A percentile compares a stretch with the other conserved stretches of the same genome.
Conservation (phyloP, 2,888 invertebrate genomes). For the Tenodera sinensis region DNA sequence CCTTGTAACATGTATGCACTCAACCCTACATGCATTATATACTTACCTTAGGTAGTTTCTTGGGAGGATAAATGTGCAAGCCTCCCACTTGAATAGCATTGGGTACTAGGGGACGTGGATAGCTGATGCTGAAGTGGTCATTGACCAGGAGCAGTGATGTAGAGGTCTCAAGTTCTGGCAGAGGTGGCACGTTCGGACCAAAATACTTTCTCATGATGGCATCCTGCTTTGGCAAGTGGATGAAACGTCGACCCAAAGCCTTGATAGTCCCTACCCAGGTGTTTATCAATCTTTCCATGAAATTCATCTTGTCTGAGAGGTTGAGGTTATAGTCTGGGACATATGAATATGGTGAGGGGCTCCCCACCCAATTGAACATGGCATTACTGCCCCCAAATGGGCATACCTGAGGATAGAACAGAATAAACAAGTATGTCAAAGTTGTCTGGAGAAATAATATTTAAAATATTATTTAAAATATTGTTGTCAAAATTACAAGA, state of each 20-base stretch:
- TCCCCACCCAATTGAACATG: slow-evolving; percentile 49
- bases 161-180: slow-evolving; percentile 30
- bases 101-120: slow-evolving; percentile 35
- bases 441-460: too few relatives aligned
- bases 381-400: slow-evolving; percentile 47
- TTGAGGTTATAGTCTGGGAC: slow-evolving; percentile 51
- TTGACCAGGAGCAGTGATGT: slow-evolving; percentile 36
- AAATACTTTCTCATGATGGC: slow-evolving; percentile 18
- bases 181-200: slow-evolving; percentile 18
- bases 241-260: background rate
- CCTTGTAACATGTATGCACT: too few relatives aligned
- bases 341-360: slow-evolving; percentile 49
- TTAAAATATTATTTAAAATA: too few relatives aligned
- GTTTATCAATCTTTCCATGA: slow-evolving; percentile 34
- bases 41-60: slow-evolving; percentile 29
- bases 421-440: too few relatives aligned
- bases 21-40: too few relatives aligned
- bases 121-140: slow-evolving; percentile 35
- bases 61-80: slow-evolving; percentile 37
- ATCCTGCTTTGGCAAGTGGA: slow-evolving; percentile 19
- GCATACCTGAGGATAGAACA: slow-evolving; percentile 38
- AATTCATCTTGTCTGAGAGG: slow-evolving; percentile 47
- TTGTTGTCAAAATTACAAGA: too few relatives aligned
- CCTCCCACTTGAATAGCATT: slow-evolving; percentile 39
- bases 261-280: background rate